phyloP scores from a whole-genome alignment of 1,140 invertebrate species.

The Drosophila yakuba region DNA sequence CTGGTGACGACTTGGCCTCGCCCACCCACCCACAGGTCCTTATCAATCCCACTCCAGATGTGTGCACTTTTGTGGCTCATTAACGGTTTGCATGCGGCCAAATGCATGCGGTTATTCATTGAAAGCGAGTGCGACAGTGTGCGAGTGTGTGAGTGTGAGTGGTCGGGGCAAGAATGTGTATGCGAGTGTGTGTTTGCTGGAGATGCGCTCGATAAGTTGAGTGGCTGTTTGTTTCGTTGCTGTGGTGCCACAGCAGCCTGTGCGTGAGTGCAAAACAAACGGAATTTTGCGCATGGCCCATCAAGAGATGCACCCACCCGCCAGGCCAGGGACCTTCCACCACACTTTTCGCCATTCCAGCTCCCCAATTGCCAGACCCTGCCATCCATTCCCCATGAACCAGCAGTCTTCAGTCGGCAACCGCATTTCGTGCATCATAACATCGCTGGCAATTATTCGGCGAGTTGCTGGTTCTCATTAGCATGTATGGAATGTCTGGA shows the following conservation, averaged over 20 bases:
- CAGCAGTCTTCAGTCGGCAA: slow-evolving; percentile 40
- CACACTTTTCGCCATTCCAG: not conserved
- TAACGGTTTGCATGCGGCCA: slow-evolving; percentile 71
- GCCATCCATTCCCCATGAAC: slow-evolving; percentile 11
- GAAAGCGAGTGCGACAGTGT: slow-evolving; percentile 32
- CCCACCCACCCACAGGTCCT: slow-evolving; percentile 9
- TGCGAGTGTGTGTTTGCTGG: slow-evolving; percentile 21
- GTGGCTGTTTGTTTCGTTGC: slow-evolving; percentile 51
- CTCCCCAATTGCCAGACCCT: slow-evolving; percentile 4
- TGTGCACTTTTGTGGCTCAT: slow-evolving; percentile 80
- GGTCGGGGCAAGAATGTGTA: slow-evolving; percentile 1
- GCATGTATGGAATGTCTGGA: slow-evolving; percentile 38
- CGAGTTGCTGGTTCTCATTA: slow-evolving; percentile 41
- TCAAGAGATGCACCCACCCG: slow-evolving; percentile 35
- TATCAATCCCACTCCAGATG: slow-evolving; percentile 49
- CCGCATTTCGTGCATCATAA: slow-evolving; percentile 40
- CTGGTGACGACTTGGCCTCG: slow-evolving; percentile 25
- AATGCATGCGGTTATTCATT: slow-evolving; percentile 69
- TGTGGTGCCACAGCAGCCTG: slow-evolving; percentile 41
- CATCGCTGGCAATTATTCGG: slow-evolving; percentile 27
- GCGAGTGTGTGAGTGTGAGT: slow-evolving; percentile 6
- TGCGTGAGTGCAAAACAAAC: slow-evolving; percentile 71
- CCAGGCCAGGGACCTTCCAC: slow-evolving; percentile 8
- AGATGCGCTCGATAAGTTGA: slow-evolving; percentile 65
- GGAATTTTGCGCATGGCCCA: slow-evolving; percentile 58